Evolutionary conservation across 2,113 vertebrate genomes (phyloP).

Genomic region (Dromas ardeola): DNA sequence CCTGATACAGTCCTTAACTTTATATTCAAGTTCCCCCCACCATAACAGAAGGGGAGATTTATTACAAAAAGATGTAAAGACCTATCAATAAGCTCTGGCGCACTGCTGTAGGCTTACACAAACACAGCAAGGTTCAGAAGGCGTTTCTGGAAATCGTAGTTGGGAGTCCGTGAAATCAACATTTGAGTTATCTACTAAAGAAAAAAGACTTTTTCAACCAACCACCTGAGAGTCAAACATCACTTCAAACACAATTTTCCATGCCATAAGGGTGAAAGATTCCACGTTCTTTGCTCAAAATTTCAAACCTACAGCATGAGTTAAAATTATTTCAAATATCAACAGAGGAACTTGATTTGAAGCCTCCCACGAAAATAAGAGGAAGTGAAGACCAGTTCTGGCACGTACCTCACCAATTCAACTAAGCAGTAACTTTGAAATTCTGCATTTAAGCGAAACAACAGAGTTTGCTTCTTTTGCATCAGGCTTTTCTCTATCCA

Average conservation of each 20-base stretch:
- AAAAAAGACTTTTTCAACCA: neutral
- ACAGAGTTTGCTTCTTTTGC: neutral
- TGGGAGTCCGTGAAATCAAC: neutral
- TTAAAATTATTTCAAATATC: neutral
- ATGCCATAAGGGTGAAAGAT: neutral
- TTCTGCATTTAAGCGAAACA: neutral
- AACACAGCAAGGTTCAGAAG: neutral
- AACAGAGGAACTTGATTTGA: neutral
- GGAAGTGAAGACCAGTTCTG: neutral
- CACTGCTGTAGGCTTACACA: neutral
- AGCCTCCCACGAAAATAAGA: neutral
- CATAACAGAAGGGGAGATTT: neutral
- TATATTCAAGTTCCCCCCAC: neutral
- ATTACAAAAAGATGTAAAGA: neutral
- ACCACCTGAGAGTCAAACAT: neutral
- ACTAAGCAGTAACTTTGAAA: neutral
- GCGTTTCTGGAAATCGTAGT: neutral
- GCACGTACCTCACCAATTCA: neutral
- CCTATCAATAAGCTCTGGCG: neutral
- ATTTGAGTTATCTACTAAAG: neutral
- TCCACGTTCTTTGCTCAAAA: neutral
- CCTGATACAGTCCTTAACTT: accelerated
- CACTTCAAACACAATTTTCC: neutral
- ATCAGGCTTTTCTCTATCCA: neutral
- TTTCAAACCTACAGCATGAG: neutral